Percentiles rank a stretch among this genome's conserved stretches.
Evolutionary conservation across 2,888 invertebrate genomes (phyloP).

Genomic region (Drosophila peninsularis): DNA sequence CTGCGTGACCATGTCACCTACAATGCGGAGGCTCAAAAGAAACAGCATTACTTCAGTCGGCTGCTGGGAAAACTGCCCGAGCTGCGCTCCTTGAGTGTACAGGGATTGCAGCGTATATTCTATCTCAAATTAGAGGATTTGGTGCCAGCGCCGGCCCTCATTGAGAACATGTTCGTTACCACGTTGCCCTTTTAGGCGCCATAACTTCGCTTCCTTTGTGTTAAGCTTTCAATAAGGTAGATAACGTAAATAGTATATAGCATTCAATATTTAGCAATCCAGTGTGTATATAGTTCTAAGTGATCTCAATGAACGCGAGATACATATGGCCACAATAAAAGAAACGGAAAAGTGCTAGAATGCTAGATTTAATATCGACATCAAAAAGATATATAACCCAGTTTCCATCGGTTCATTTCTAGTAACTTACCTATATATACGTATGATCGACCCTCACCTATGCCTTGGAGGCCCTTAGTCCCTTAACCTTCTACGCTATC

Average conservation of each 20-base stretch:
- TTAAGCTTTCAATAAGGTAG: slow-evolving; percentile 36
- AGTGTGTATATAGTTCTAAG: slow-evolving; percentile 26
- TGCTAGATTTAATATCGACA: slow-evolving; percentile 7
- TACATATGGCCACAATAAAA: slow-evolving; percentile 5
- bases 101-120: slow-evolving; percentile 97
- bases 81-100: slow-evolving; percentile 95
- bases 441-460: background rate
- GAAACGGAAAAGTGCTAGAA: background rate
- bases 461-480: too few species aligned
- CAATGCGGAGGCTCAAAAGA: slow-evolving; percentile 94
- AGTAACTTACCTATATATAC: background rate
- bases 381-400: slow-evolving; percentile 9
- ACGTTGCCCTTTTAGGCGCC: slow-evolving; percentile 93
- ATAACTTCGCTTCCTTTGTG: slow-evolving; percentile 55
- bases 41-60: slow-evolving; percentile 96
- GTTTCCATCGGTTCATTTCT: slow-evolving; percentile 5
- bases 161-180: slow-evolving; percentile 97
- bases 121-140: slow-evolving; percentile 96
- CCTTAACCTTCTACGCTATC: too few species aligned
- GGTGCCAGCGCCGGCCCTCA: slow-evolving; percentile 95
- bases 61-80: slow-evolving; percentile 96
- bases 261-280: background rate
- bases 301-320: slow-evolving; percentile 31
- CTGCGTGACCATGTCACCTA: slow-evolving; percentile 98
- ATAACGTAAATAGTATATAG: slow-evolving; percentile 9